Evolutionary conservation across 2,888 invertebrate genomes (phyloP), one percentile per base, ranked within the genome.

Genomic region (Melipona beecheii): DNA sequence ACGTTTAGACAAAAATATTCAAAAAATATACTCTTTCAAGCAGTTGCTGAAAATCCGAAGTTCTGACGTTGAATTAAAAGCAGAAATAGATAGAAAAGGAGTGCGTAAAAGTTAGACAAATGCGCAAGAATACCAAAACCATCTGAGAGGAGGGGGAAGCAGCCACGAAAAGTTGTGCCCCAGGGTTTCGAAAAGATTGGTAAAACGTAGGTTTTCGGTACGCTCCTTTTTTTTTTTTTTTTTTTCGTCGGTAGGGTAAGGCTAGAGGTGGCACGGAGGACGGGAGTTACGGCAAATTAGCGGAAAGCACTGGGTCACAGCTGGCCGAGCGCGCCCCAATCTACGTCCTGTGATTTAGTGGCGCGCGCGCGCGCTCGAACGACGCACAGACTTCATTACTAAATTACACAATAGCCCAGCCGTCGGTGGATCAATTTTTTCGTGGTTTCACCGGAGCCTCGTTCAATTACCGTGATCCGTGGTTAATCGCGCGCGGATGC

Each of bases 251-350:
- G 69, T 58, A 49, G 70, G 71, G 68, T 60, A 78, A 77, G 65
- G 75, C 54, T 56, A 81, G 77, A 80, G 75, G 54, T 75, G 79
- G 65, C 56, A 65, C 49, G 68, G 68, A 78, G 83, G 77, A 81
- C 75, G 86, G 81, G 83, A 81, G 83, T 90, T 90, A 82, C 85
- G 86, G 90, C 88, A 90, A 92, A 93, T 92, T 92, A 92, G 91
- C 90, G 88, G 90, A 91, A 91, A 92, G 90, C 90, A 91, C 90
- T 89, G 89, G 92, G 92, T 92, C 92, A 88, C 92, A 93, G 92
- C 93, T 92, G 92, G 92, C 89, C 86, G 87, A 89, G 90, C 90
- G 88, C 90, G 87, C 90, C 90, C 92, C 91, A 91, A 92, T 92
- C 90, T 90, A 91, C 90, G 91, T 90, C 90, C 90, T 84, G 91